phyloP scores from a whole-genome alignment of 2,797 vertebrate species.

The Anguilla marmorata region DNA sequence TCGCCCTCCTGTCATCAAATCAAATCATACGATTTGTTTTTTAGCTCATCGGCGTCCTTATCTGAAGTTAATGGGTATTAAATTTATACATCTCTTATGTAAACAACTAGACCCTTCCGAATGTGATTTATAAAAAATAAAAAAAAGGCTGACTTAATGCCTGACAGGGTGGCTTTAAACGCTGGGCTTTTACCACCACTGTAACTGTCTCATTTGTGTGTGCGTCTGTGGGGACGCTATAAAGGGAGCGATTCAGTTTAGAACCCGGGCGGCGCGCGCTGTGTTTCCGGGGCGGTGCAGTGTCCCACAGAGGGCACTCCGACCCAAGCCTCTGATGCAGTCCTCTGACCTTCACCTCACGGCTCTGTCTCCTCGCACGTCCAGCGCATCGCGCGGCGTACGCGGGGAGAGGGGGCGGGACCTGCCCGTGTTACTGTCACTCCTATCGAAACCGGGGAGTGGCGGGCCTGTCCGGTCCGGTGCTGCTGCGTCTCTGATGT shows the following conservation, averaged over 20 bases:
- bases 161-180: background rate
- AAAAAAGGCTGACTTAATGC: background rate
- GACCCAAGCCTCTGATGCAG: background rate
- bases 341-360: background rate
- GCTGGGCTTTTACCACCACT: background rate
- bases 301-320: background rate
- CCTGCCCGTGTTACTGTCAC: too few species aligned
- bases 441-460: background rate
- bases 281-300: background rate
- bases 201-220: background rate
- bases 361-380: background rate
- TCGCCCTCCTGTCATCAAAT: background rate
- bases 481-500: background rate
- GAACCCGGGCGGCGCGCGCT: background rate
- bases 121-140: background rate
- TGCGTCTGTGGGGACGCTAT: background rate
- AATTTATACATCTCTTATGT: background rate
- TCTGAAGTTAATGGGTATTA: background rate
- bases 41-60: background rate
- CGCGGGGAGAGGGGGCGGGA: too few species aligned
- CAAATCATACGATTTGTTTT: background rate
- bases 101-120: background rate
- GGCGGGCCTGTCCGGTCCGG: background rate
- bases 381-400: background rate
- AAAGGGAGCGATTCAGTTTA: background rate